A percentile compares a stretch with the other conserved stretches of the same genome.
Evolutionary conservation across 2,888 invertebrate genomes (phyloP).

Genomic region (Scrobipalpa costella): DNA sequence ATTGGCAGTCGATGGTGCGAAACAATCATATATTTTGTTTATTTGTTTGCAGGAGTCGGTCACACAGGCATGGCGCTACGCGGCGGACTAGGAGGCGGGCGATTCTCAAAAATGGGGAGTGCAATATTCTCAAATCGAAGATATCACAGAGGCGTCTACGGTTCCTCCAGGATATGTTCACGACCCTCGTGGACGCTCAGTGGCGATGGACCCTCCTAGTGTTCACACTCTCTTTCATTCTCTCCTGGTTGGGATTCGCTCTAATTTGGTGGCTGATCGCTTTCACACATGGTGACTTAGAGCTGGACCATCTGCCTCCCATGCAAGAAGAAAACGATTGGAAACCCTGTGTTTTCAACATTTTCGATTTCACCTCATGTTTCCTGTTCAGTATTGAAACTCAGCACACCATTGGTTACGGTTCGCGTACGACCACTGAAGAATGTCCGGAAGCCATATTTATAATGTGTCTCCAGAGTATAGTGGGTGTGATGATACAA

Average conservation of each 20-base stretch:
- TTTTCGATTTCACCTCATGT: constrained; percentile 91
- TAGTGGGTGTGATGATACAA: constrained; percentile 91
- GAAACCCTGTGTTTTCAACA: constrained; percentile 91
- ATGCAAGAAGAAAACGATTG: constrained; percentile 79
- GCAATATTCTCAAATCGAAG: constrained; percentile 95
- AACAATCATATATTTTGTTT: constrained; percentile 41
- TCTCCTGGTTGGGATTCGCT: constrained; percentile 93
- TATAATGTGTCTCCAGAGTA: constrained; percentile 94
- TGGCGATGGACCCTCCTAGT: constrained; percentile 96
- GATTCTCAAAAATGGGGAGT: constrained; percentile 97
- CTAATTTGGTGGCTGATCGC: constrained; percentile 94
- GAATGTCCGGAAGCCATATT: constrained; percentile 95
- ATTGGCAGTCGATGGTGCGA: constrained; percentile 50
- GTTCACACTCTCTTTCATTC: constrained; percentile 91
- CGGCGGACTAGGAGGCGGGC: constrained; percentile 90
- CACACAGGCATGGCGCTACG: constrained; percentile 84
- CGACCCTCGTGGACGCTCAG: constrained; percentile 93
- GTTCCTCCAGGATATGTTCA: constrained; percentile 91
- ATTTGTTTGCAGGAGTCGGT: constrained; percentile 83
- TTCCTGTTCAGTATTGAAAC: constrained; percentile 96
- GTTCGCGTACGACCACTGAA: constrained; percentile 91
- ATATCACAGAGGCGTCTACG: constrained; percentile 90
- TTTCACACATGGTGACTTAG: constrained; percentile 92
- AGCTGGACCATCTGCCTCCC: constrained; percentile 78
- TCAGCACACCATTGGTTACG: constrained; percentile 95